Evolutionary conservation across 1,140 invertebrate genomes (phyloP).

Genomic region (Dendroctonus ponderosae): DNA sequence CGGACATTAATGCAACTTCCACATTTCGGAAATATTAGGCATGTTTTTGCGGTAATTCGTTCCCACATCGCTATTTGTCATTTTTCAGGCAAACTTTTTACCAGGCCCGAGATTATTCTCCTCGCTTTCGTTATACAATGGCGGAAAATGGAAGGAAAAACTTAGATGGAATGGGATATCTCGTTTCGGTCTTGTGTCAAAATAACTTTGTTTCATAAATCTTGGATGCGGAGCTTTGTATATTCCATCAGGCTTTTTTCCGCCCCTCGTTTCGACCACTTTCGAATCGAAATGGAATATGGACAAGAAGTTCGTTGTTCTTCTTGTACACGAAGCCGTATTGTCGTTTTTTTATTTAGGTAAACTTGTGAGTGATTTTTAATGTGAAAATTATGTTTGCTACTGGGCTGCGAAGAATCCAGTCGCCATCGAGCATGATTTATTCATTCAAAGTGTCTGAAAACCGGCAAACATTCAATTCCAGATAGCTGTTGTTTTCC

Average conservation of each 20-base stretch:
- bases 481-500: constrained; percentile 15
- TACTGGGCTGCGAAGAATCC: no score
- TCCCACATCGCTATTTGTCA: constrained; percentile 2
- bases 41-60: constrained; percentile 14
- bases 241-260: constrained; percentile 19
- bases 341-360: no score
- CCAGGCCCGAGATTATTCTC: not conserved
- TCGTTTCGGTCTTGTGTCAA: constrained; percentile 23
- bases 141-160: constrained; percentile 19
- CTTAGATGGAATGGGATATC: constrained; percentile 22
- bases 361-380: no score
- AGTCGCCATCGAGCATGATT: no score
- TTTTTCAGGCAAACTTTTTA: not conserved
- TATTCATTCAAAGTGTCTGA: no score
- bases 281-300: not conserved
- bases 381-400: no score
- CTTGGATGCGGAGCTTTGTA: constrained; percentile 18
- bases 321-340: no score
- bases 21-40: not conserved
- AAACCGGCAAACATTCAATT: no score
- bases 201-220: constrained; percentile 29
- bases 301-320: no score
- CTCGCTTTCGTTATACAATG: constrained; percentile 12
- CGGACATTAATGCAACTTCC: no score
- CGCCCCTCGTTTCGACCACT: not conserved